A percentile compares a stretch with the other conserved stretches of the same genome.
Evolutionary conservation across 2,113 vertebrate genomes (phyloP).

Genomic region (Glaucidium brasilianum): DNA sequence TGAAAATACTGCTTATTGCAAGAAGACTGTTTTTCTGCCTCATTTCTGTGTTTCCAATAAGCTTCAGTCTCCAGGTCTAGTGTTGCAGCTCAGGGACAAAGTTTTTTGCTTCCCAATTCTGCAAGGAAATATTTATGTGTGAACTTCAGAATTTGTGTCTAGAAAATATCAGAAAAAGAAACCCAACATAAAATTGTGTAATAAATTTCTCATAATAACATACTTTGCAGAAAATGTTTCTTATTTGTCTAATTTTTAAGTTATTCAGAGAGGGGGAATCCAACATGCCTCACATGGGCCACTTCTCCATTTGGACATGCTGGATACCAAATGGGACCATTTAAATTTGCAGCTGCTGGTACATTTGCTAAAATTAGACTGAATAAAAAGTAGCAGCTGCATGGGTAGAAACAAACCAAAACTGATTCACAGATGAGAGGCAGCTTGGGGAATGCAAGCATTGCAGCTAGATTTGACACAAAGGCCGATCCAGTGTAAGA

Average conservation of each 20-base stretch:
- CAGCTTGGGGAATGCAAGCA: neutral
- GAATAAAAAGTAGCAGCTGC: slow-evolving; percentile 49
- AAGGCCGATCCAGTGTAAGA: slow-evolving; percentile 41
- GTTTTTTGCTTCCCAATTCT: neutral
- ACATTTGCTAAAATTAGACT: slow-evolving; percentile 48
- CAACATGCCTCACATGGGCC: neutral
- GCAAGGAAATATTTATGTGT: neutral
- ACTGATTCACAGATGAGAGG: slow-evolving; percentile 3
- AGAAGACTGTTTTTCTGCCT: neutral
- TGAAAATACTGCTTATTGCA: neutral
- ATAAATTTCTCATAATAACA: neutral
- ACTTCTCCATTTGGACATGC: rapidly evolving
- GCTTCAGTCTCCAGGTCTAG: neutral
- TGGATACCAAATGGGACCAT: slow-evolving; percentile 19
- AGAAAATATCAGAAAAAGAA: neutral
- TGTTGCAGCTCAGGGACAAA: neutral
- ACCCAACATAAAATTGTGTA: neutral
- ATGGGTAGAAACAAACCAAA: slow-evolving; percentile 20
- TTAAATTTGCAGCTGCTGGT: slow-evolving; percentile 53
- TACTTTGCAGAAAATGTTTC: neutral
- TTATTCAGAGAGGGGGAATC: neutral
- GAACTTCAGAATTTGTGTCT: neutral
- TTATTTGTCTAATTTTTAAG: neutral
- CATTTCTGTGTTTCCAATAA: neutral
- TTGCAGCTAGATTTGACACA: slow-evolving; percentile 31